A percentile compares a stretch with the other conserved stretches of the same genome.
These are phyloP conservation scores for Mionectes macconnelli DNA, from an alignment of 2,113 vertebrate genomes.

Conservation along the genomic window DNA sequence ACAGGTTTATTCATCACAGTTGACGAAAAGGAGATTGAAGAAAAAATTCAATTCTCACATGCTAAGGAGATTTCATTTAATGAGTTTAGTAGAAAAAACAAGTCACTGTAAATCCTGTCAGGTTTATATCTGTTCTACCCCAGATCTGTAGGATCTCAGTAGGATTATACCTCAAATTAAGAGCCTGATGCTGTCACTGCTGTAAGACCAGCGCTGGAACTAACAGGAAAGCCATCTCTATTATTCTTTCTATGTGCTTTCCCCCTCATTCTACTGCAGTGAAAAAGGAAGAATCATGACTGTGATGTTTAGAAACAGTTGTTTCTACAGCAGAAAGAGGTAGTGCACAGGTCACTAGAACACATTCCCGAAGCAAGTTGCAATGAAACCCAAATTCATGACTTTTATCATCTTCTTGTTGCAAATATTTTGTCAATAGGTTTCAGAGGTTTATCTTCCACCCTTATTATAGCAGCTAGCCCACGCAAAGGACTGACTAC, in stretches of 20 bases:
- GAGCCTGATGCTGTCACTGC: not conserved
- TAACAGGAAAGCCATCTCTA: not conserved
- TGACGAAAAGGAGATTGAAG: not conserved
- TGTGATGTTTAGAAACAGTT: not conserved
- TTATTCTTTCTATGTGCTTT: not conserved
- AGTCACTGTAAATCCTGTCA: not conserved
- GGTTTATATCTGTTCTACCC: not conserved
- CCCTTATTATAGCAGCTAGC: not conserved
- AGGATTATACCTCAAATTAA: not conserved
- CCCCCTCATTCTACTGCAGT: not conserved
- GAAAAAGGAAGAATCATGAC: not conserved
- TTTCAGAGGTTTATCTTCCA: conserved; percentile 3
- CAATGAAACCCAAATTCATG: not conserved
- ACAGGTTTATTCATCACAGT: not conserved
- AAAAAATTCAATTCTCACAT: not conserved
- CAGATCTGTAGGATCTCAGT: not conserved
- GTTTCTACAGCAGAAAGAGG: not conserved
- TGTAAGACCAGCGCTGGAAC: not conserved
- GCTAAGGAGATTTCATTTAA: not conserved
- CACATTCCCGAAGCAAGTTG: not conserved
- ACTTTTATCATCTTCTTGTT: not conserved
- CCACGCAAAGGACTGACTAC: not conserved
- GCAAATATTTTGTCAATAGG: not conserved
- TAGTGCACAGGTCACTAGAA: not conserved
- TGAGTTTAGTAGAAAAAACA: not conserved